phyloP scores from a whole-genome alignment of 2,888 invertebrate genomes.

The Andrena chrysosceles region DNA sequence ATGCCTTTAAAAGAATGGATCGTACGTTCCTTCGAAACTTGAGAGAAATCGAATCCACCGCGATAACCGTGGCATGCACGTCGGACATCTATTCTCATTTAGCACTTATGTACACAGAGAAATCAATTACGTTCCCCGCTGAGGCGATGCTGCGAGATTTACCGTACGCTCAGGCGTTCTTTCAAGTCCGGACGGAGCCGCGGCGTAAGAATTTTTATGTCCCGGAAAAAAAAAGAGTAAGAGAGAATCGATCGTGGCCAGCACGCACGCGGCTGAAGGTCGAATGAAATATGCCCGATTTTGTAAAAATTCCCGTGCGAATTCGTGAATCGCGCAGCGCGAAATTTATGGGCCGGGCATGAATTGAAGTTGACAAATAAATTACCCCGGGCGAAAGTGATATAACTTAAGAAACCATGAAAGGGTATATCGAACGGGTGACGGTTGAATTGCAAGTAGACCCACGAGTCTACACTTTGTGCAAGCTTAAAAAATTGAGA shows the following conservation, averaged over 20 bases:
- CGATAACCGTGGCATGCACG: conserved; percentile 31
- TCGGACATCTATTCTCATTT: conserved; percentile 53
- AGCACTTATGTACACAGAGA: conserved; percentile 42
- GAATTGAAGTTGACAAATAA: conserved; percentile 26
- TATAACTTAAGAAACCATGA: not conserved
- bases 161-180: conserved; percentile 39
- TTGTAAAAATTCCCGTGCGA: conserved; percentile 47
- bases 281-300: conserved; percentile 45
- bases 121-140: conserved; percentile 63
- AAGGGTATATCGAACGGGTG: not conserved
- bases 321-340: conserved; percentile 29
- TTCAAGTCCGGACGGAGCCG: conserved; percentile 39
- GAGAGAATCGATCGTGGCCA: conserved; percentile 7
- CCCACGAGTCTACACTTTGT: not conserved
- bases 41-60: conserved; percentile 29
- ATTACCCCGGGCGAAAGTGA: conserved; percentile 20
- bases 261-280: not conserved
- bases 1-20: conserved; percentile 37
- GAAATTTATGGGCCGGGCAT: conserved; percentile 36
- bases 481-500: not conserved
- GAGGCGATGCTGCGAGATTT: conserved; percentile 59
- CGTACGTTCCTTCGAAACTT: conserved; percentile 17
- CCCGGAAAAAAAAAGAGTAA: conserved; percentile 44
- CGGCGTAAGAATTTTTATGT: conserved; percentile 60
- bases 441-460: not conserved